These are phyloP conservation scores for Thinocorus orbignyianus DNA, from an alignment of 2,113 vertebrate genomes.

Conservation along the genomic window DNA sequence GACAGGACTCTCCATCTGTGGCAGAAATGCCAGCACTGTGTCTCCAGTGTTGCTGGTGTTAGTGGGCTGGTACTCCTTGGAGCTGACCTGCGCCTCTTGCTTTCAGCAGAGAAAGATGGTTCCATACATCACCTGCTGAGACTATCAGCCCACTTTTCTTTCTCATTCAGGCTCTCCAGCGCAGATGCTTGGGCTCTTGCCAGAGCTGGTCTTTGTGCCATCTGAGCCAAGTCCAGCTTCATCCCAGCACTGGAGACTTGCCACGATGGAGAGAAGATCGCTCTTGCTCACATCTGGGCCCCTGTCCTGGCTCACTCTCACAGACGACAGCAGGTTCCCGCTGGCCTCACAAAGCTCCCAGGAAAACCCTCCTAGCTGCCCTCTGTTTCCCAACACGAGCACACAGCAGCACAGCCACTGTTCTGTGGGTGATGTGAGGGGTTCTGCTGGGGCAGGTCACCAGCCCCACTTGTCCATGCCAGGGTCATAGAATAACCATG, in stretches of 20 bases:
- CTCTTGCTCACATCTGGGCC: neutral
- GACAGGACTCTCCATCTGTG: neutral
- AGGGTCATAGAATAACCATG: too few relatives aligned
- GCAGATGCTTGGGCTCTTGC: neutral
- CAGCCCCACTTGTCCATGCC: neutral
- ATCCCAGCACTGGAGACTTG: neutral
- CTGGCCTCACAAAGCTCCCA: neutral
- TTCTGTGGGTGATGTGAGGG: neutral
- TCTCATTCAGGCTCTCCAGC: neutral
- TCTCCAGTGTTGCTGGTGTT: neutral
- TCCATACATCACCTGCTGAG: accelerated
- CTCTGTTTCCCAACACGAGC: neutral
- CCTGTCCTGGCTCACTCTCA: neutral
- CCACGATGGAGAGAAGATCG: neutral
- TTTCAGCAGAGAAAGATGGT: neutral
- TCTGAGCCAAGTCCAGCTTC: neutral
- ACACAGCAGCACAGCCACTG: accelerated
- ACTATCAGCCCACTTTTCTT: neutral
- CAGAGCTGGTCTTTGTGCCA: neutral
- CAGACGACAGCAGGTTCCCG: neutral
- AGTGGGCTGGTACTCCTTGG: neutral
- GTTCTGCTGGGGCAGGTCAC: neutral
- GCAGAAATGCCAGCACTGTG: neutral
- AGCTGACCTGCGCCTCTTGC: neutral
- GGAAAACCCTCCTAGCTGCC: neutral